Conservation (phyloP, 2,797 vertebrate genomes). For the Rhincodon typus region DNA sequence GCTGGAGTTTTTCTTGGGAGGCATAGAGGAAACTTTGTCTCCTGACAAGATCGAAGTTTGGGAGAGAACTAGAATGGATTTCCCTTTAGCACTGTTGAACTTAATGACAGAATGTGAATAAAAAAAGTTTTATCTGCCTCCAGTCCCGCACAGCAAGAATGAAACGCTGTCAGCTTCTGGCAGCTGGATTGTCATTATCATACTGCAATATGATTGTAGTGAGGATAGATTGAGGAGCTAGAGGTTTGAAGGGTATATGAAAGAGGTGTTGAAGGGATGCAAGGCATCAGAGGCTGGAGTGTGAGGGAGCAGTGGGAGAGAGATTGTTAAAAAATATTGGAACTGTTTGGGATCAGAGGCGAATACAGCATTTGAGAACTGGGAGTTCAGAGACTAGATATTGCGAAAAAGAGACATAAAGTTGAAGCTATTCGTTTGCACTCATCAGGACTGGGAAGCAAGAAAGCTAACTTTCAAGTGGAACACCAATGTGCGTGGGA, state of each 20-base stretch:
- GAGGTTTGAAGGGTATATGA: no score
- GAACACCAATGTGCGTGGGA: no score
- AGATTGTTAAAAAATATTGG: no score
- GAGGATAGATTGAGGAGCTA: background rate
- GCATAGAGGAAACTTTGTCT: no score
- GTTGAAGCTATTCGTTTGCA: no score
- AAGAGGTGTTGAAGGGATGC: background rate
- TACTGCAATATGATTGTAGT: background rate
- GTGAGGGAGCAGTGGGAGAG: no score
- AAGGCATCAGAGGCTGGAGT: no score
- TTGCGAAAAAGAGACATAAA: no score
- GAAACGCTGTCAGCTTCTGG: background rate
- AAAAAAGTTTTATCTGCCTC: background rate
- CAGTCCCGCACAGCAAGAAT: background rate
- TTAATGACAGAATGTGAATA: background rate
- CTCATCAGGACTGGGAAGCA: no score
- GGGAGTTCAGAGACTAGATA: background rate
- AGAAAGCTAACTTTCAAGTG: no score
- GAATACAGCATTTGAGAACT: background rate
- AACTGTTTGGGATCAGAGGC: background rate
- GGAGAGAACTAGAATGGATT: background rate
- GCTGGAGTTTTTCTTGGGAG: background rate
- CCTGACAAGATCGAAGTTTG: background rate
- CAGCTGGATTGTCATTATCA: background rate
- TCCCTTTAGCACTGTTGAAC: no score